Evolutionary conservation across 2,888 invertebrate genomes (phyloP).

Genomic region (Coelogynopora nodosa): DNA sequence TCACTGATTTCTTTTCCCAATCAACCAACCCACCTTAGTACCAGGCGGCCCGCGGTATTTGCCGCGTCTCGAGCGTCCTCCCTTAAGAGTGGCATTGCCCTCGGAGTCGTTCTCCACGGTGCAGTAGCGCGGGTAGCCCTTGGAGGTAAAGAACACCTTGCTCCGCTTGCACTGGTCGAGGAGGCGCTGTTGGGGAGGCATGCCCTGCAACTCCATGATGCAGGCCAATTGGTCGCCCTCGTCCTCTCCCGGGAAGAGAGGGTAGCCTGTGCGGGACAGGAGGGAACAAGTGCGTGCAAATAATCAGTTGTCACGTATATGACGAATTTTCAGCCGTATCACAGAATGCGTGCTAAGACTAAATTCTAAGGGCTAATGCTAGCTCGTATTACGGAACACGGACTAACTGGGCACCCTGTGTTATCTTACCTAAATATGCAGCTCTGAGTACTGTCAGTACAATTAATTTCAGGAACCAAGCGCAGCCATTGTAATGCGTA

Average conservation of each 20-base stretch:
- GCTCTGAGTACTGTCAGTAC: no score
- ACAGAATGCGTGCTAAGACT: no score
- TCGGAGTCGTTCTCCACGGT: slow-evolving; percentile 59
- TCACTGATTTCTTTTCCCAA: no score
- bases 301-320: no score
- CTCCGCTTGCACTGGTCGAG: slow-evolving; percentile 80
- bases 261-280: slow-evolving; percentile 67
- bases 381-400: no score
- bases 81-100: slow-evolving; percentile 67
- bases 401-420: no score
- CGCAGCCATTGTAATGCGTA: no score
- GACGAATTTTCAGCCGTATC: no score
- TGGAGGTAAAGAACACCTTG: slow-evolving; percentile 86
- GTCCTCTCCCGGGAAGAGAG: slow-evolving; percentile 88
- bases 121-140: slow-evolving; percentile 78
- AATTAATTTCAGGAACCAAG: no score
- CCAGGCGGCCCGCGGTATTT: slow-evolving; percentile 87
- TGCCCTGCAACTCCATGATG: slow-evolving; percentile 84
- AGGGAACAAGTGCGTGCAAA: no score
- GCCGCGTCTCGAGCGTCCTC: slow-evolving; percentile 76
- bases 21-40: slow-evolving; percentile 62
- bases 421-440: no score
- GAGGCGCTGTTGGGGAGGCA: slow-evolving; percentile 74
- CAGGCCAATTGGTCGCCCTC: slow-evolving; percentile 91
- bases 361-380: no score